Evolutionary conservation across 2,113 vertebrate species (phyloP).

Genomic region (Aleadryas rufinucha): DNA sequence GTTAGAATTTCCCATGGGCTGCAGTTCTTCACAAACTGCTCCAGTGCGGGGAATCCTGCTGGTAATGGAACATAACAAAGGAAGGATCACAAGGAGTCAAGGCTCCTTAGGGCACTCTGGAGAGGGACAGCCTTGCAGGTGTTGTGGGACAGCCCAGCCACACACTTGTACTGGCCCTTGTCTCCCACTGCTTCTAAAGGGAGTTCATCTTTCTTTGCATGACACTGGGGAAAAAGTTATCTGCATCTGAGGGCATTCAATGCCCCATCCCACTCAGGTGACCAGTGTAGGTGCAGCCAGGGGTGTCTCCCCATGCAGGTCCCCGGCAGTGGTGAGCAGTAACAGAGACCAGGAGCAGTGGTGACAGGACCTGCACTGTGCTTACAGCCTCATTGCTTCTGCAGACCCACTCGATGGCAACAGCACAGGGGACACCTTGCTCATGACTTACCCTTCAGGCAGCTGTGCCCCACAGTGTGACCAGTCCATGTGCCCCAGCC

Average conservation of each 20-base stretch:
- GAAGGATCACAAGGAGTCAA: neutral
- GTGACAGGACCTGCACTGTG: neutral
- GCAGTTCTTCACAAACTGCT: neutral
- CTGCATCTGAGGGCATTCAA: neutral
- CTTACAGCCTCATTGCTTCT: neutral
- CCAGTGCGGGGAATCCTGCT: neutral
- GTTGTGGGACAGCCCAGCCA: neutral
- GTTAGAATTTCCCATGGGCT: neutral
- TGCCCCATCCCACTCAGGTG: fast-evolving
- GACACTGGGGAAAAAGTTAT: neutral
- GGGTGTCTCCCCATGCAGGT: neutral
- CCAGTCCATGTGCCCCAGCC: neutral
- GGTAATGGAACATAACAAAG: neutral
- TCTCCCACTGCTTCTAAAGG: neutral
- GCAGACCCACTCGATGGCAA: fast-evolving
- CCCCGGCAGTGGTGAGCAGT: neutral
- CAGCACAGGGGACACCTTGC: fast-evolving
- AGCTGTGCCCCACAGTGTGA: neutral
- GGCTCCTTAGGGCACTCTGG: neutral
- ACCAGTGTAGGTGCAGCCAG: fast-evolving
- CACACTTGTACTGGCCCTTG: fast-evolving
- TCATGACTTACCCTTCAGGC: fast-evolving
- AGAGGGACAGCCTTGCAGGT: neutral
- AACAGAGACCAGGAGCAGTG: neutral
- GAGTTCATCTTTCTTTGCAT: neutral